These are phyloP conservation scores for Trinorchestia longiramus DNA, from an alignment of 1,140 invertebrate species.

Conservation along the genomic window DNA sequence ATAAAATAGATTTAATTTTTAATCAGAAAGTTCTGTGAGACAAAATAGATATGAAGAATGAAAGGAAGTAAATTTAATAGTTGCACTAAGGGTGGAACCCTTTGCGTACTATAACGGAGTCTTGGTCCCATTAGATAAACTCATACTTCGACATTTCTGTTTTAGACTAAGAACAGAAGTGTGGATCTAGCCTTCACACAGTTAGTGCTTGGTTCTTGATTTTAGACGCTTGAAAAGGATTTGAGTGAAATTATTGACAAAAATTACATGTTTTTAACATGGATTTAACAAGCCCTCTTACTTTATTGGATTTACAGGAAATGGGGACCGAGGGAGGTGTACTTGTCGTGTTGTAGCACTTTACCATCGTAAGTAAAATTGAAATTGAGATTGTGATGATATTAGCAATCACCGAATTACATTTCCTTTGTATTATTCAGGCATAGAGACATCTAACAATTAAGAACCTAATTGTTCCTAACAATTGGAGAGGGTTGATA, in stretches of 20 bases:
- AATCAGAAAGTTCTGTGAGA: background rate
- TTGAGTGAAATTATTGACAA: background rate
- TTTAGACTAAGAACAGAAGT: background rate
- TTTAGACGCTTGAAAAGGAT: background rate
- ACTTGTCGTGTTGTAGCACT: background rate
- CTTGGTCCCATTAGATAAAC: background rate
- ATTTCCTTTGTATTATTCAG: no score
- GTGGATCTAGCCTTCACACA: background rate
- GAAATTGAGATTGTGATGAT: no score
- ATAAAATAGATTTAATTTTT: background rate
- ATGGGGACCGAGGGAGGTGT: background rate
- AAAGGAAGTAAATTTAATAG: background rate
- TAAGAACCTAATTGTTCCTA: no score
- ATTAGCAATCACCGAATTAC: no score
- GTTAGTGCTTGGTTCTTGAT: background rate
- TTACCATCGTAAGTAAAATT: no score
- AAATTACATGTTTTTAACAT: background rate
- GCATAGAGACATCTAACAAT: no score
- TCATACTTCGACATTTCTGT: background rate
- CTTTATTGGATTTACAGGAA: background rate
- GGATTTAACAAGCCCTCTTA: background rate
- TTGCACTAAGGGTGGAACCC: background rate
- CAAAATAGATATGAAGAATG: background rate
- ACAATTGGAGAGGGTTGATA: no score
- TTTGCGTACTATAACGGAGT: background rate